phyloP scores from a whole-genome alignment of 2,797 vertebrate genomes.

The Notoglanidium macrostoma region DNA sequence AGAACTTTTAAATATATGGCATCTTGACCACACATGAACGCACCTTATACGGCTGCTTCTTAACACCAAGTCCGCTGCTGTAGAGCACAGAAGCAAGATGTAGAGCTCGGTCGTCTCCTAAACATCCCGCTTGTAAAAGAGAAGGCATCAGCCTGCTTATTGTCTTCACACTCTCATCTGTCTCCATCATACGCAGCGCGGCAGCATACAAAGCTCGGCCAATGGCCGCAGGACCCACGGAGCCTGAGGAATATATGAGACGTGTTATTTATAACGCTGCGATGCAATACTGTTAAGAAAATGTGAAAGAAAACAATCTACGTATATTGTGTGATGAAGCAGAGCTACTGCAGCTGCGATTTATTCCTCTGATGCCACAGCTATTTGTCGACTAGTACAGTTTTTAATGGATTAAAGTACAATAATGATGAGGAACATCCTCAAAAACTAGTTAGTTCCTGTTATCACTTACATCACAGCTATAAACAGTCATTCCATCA shows the following conservation, averaged over 20 bases:
- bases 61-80: slow-evolving; percentile 71
- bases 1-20: too few relatives aligned
- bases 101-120: slow-evolving; percentile 73
- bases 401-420: not conserved
- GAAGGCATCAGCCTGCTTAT: slow-evolving; percentile 67
- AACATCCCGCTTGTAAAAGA: slow-evolving; percentile 78
- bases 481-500: not conserved
- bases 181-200: slow-evolving; percentile 64
- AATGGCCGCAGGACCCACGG: slow-evolving; percentile 59
- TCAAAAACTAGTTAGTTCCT: not conserved
- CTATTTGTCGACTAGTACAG: not conserved
- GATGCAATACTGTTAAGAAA: not conserved
- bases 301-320: not conserved
- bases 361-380: not conserved
- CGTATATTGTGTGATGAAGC: not conserved
- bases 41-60: slow-evolving; percentile 71
- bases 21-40: slow-evolving; percentile 30
- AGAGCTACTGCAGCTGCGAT: not conserved
- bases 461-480: not conserved
- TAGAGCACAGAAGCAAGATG: slow-evolving; percentile 73
- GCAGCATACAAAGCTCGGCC: slow-evolving; percentile 70
- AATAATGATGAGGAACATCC: not conserved
- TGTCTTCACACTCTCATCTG: slow-evolving; percentile 42
- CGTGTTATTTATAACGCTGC: too few relatives aligned
- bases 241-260: slow-evolving; percentile 10